Base-by-base conservation (phyloP, 2,113 vertebrate species). In the Recurvirostra avosetta region DNA sequence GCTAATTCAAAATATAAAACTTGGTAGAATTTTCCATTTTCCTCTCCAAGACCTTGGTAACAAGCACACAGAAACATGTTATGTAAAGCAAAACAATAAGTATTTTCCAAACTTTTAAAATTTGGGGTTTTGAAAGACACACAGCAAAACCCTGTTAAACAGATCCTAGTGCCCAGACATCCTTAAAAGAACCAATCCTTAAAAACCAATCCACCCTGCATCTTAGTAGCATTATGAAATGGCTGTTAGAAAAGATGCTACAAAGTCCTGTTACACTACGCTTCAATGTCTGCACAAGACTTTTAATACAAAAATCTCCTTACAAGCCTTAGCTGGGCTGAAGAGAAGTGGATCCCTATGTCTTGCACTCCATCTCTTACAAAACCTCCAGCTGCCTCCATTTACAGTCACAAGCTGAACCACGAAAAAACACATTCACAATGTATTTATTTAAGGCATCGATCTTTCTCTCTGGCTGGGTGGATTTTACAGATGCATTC, bases 391-490 rank as follows among this genome's bases (percentile, higher is more conserved):
- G 29, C 52, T 84, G 89, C 47, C 68, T 92, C 85, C 30, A 19
- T 25, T 56, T 77, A 63, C 23, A 78, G 27, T 58, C 26, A 22
- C 61, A 65, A 81, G 62, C 43, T 26, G 38, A 88, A 89, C 30
- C n/a, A 34, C 0, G 2, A 79, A 86, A 87, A 75, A 53, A 11
- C 56, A 66, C 34, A 49, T 56, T 71, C 26, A 68, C 4, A 0
- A 80, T 90, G 86, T 78, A 84, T 66, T 96, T 94, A 82, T 61
- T 90, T 75, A 81, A 81, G 86, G 86, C 94, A 94, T 66, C 17
- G 3, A 22, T 82, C 27, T 71, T 56, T 71, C 45, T 30, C 36
- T 55, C 63, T 84, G 68, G 70, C 41, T 70, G 77, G 29, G 71
- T 65, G 49, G 40, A 68, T 94, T 80, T 91, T 92, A 80, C 74